Base-by-base conservation (phyloP, 1,140 invertebrate species). In the Zaprionus kolodkinae region DNA sequence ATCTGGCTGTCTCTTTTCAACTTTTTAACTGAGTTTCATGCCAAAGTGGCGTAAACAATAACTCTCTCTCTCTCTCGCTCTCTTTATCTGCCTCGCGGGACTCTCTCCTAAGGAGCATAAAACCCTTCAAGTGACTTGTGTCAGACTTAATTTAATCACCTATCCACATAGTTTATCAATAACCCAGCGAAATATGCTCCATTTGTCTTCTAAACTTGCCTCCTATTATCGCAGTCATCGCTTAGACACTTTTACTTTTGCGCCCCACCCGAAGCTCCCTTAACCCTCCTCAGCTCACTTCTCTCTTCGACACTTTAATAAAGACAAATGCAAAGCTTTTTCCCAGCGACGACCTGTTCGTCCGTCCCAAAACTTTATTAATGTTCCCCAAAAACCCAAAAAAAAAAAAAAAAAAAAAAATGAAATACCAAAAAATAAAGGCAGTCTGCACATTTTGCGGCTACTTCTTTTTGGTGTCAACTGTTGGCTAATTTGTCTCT, bases 401-500 rank as follows among this genome's bases (percentile, higher is more conserved):
- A 66, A 66, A 45, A 12, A 45, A 57, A 66, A 52, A 17, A 50
- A 56, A 35, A 66, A 43, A 57, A 57, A 57, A 45, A 43, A 68
- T 67, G 64, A 50, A 36, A 59, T 54, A 52, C 7, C 27, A 15
- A 64, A 73, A 71, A 40, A 59, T 35, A 55, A 59, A 52, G 56
- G 40, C 25, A 57, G 52, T n/a, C 38, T 30, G 55, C 40, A 66
- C 40, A 66, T 66, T 66, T 66, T 66, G 64, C 64, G 54, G 64
- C 54, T 56, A 66, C 64, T 62, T 45, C 71, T 72, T 61, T 61
- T 55, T 54, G 56, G 85, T 79, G 76, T 83, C 80, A 84, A 88
- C 74, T 76, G 62, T 60, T 76, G 65, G 66, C 81, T 88, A 88
- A 88, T 89, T 84, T 88, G 85, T 89, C 85, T 88, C 85, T 69